Conservation (phyloP, 2,113 vertebrate species). For the Rhagologus leucostigma region DNA sequence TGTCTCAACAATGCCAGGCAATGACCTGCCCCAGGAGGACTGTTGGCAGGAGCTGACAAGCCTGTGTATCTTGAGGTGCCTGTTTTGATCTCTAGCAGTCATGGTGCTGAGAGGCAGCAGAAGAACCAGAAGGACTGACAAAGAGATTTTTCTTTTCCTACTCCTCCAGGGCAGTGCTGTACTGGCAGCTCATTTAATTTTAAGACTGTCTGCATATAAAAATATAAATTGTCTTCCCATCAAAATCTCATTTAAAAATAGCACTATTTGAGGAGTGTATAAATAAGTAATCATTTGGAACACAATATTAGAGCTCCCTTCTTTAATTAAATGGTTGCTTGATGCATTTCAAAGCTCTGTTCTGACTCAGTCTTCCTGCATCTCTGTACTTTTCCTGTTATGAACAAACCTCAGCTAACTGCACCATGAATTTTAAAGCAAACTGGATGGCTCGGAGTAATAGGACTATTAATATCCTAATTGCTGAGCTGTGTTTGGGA, state of each 20-base stretch:
- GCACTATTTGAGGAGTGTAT: constrained; percentile 10
- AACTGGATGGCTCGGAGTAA: background rate
- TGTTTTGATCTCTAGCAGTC: background rate
- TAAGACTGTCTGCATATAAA: background rate
- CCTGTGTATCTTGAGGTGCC: background rate
- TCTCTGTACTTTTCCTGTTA: constrained; percentile 15
- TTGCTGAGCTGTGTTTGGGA: background rate
- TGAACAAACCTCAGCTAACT: constrained; percentile 6
- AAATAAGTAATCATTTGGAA: constrained; percentile 56
- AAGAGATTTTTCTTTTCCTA: background rate
- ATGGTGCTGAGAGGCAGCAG: background rate
- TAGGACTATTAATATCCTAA: constrained; percentile 40
- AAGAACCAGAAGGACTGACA: background rate
- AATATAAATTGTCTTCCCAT: constrained; percentile 18
- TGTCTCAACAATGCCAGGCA: background rate
- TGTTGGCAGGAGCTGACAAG: background rate
- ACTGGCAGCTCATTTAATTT: constrained; percentile 16
- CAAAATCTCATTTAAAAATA: constrained; percentile 42
- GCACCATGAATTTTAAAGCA: constrained; percentile 41
- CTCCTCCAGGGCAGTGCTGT: background rate
- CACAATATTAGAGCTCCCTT: constrained; percentile 27
- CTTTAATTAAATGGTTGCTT: constrained; percentile 49
- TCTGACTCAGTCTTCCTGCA: constrained; percentile 33
- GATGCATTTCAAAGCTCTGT: constrained; percentile 50
- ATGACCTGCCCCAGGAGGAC: background rate